Base-by-base conservation (phyloP, 2,113 vertebrate species). In the Laticauda colubrina region DNA sequence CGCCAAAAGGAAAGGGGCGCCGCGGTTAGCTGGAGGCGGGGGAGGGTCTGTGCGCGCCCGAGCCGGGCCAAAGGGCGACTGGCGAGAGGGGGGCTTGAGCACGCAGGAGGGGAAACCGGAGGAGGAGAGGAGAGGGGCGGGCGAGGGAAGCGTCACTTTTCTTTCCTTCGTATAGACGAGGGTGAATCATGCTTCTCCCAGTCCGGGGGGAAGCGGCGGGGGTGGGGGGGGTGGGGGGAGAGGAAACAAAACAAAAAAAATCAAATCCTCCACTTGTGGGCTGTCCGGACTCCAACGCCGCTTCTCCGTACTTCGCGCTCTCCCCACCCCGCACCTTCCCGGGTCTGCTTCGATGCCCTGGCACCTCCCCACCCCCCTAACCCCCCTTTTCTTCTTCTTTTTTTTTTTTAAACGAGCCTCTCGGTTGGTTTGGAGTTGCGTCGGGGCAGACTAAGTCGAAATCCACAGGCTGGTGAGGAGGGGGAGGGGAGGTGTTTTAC, bases 1-100 rank as follows among this genome's bases (percentile, higher is more conserved):
- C 54, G 55, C 88, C 81, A 81, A 5, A 26, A 61, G 59, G 85
- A 18, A 64, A 90, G 91, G 6, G 91, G 92, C 55, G 89, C 64
- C 2, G 18, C 59, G 43, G 24, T 51, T 55, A 89, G n/a, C 87
- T 43, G n/a, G n/a, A n/a, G n/a, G n/a, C n/a, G n/a, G n/a, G n/a
- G 12, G 20, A 56, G 15, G 87, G 6, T 6, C 86, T 54, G 21
- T 21, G 45, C 14, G 26, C 29, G 34, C 43, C 34, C 3, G 4
- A 34, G 11, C 48, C 23, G n/a, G 5, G n/a, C 64, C 91, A 10
- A 81, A 14, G 20, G 86, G 61, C 1, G 9, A 39, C 26, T 21
- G 53, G 21, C 23, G 23, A 10, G 34, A 57, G 29, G 48, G n/a
- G 53, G 18, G 4, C 51, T 56, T 85, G 15, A n/a, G 21, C 85